These are phyloP conservation scores for Brachionus manjavacas DNA, from an alignment of 1,140 invertebrate species.

Conservation along the genomic window DNA sequence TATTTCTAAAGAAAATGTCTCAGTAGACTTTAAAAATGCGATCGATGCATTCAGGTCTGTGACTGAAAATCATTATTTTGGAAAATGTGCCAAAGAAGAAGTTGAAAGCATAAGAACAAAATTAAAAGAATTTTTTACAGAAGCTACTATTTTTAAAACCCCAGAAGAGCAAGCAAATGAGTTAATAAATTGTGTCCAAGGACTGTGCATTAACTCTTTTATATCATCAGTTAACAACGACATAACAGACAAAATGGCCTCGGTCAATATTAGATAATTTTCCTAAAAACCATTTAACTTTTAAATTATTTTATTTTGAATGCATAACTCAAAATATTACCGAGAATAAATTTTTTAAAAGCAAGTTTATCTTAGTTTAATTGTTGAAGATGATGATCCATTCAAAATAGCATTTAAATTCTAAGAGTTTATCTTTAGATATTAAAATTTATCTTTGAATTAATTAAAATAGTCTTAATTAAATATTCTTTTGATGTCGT, in stretches of 20 bases:
- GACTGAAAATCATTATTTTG: background rate
- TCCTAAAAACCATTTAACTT: background rate
- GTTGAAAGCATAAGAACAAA: background rate
- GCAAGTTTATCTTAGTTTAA: background rate
- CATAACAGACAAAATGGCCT: background rate
- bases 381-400: too few relatives aligned
- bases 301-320: slow-evolving; percentile 2
- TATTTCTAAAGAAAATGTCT: background rate
- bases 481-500: too few relatives aligned
- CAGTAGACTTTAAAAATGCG: background rate
- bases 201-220: background rate
- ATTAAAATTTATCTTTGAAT: too few relatives aligned
- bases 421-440: too few relatives aligned
- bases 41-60: background rate
- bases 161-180: background rate
- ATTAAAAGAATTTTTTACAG: background rate
- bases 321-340: background rate
- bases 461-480: too few relatives aligned
- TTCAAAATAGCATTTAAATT: too few relatives aligned
- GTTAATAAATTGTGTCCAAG: background rate
- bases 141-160: background rate
- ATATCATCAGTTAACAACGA: background rate
- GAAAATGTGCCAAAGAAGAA: background rate
- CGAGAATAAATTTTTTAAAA: background rate
- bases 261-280: background rate